Evolutionary conservation across 1,140 invertebrate species (phyloP).

Genomic region (Achroia grisella): DNA sequence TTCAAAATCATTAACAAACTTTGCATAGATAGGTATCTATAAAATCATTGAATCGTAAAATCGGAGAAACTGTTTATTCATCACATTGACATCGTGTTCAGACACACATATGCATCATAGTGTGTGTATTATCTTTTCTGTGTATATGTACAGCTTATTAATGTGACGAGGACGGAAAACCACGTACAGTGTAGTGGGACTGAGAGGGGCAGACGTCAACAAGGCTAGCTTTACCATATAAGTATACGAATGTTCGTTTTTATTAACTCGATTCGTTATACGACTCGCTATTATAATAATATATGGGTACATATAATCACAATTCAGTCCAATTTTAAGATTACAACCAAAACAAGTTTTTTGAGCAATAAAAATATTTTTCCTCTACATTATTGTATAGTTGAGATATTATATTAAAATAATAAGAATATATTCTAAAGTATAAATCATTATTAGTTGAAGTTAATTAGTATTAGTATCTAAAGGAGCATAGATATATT

Average conservation of each 20-base stretch:
- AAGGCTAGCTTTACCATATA: slow-evolving; percentile 67
- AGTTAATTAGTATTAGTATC: no score
- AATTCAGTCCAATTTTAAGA: slow-evolving; percentile 34
- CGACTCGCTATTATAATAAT: slow-evolving; percentile 61
- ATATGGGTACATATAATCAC: slow-evolving; percentile 42
- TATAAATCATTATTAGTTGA: no score
- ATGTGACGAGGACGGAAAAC: slow-evolving; percentile 54
- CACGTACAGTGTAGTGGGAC: slow-evolving; percentile 36
- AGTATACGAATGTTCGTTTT: slow-evolving; percentile 65
- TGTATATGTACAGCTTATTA: slow-evolving; percentile 46
- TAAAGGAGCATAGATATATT: no score
- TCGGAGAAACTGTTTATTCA: slow-evolving; percentile 70
- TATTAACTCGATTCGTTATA: slow-evolving; percentile 68
- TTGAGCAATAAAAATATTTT: slow-evolving; percentile 8
- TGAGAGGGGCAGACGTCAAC: slow-evolving; percentile 54
- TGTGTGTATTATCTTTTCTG: slow-evolving; percentile 27
- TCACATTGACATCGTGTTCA: slow-evolving; percentile 56
- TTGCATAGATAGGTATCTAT: slow-evolving; percentile 64
- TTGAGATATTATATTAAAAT: no score
- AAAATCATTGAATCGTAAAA: slow-evolving; percentile 67
- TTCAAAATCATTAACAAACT: slow-evolving; percentile 64
- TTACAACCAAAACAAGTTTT: slow-evolving; percentile 11
- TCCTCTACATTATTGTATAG: no score
- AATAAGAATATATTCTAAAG: no score
- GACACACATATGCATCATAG: slow-evolving; percentile 15